A percentile compares a stretch with the other conserved stretches of the same genome.
phyloP scores from a whole-genome alignment of 2,113 vertebrate species.

The Pitta sordida region DNA sequence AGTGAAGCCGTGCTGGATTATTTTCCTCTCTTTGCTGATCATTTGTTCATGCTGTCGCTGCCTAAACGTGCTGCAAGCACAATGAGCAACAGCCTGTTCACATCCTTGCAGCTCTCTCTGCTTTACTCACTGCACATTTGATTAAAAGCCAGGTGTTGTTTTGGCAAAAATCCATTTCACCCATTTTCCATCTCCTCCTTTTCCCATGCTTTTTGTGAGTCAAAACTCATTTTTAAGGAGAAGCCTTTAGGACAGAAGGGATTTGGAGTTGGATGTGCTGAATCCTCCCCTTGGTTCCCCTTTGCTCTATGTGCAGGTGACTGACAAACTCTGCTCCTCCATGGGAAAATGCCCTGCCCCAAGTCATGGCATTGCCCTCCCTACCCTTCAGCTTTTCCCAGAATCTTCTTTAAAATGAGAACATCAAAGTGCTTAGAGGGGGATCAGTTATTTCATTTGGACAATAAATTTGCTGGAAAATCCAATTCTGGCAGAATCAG shows the following conservation, averaged over 20 bases:
- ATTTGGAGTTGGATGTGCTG: rapidly evolving
- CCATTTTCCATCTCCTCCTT: background rate
- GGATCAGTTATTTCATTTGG: too few species aligned
- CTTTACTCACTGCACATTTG: background rate
- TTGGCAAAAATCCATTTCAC: background rate
- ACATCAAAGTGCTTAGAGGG: rapidly evolving
- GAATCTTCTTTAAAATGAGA: background rate
- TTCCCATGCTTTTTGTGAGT: rapidly evolving
- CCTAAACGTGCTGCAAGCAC: background rate
- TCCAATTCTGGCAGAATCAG: rapidly evolving
- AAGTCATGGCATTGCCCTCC: background rate
- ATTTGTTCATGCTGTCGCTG: rapidly evolving
- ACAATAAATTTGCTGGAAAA: background rate
- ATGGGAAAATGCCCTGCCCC: background rate
- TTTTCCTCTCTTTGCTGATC: background rate
- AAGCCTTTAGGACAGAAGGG: background rate
- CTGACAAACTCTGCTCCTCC: background rate
- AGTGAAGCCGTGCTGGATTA: background rate
- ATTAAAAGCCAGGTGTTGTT: background rate
- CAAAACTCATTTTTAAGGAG: background rate
- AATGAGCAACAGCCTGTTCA: background rate
- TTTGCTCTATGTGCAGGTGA: background rate
- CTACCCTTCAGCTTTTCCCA: background rate
- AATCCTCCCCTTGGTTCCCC: background rate
- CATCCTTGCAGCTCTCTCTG: rapidly evolving